phyloP scores from a whole-genome alignment of 2,888 invertebrate genomes.

The Heliconius charithonia region DNA sequence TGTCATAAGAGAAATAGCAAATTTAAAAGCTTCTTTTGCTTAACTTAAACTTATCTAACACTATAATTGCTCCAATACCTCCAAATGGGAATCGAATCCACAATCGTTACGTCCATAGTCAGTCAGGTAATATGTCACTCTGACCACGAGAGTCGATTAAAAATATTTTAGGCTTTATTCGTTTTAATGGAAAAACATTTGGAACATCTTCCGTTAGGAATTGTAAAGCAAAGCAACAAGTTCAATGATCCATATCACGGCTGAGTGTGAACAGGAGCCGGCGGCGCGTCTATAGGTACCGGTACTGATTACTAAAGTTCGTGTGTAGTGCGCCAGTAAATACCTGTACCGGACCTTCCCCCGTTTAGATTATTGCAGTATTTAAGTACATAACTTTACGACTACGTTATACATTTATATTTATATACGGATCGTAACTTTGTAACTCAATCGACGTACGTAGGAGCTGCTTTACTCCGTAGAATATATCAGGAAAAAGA shows the following conservation, averaged over 20 bases:
- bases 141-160: not conserved
- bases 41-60: too few species aligned
- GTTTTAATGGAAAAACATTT: too few species aligned
- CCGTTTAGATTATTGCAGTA: not conserved
- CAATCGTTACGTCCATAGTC: not conserved
- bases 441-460: not conserved
- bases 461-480: too few species aligned
- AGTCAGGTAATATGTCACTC: too few species aligned
- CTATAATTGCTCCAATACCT: too few species aligned
- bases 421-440: not conserved
- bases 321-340: not conserved
- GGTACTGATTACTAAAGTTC: conserved; percentile 19
- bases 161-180: too few species aligned
- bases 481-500: too few species aligned
- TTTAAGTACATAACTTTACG: not conserved
- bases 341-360: not conserved
- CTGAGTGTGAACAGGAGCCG: not conserved
- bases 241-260: not conserved
- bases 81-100: too few species aligned
- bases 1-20: too few species aligned
- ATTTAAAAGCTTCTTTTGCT: too few species aligned
- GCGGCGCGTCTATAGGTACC: conserved; percentile 5
- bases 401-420: not conserved
- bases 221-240: not conserved
- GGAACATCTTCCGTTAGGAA: too few species aligned